Evolutionary conservation across 2,113 vertebrate genomes (phyloP), one percentile per base, ranked within the genome.

Genomic region (Rhabdomys dilectus): DNA sequence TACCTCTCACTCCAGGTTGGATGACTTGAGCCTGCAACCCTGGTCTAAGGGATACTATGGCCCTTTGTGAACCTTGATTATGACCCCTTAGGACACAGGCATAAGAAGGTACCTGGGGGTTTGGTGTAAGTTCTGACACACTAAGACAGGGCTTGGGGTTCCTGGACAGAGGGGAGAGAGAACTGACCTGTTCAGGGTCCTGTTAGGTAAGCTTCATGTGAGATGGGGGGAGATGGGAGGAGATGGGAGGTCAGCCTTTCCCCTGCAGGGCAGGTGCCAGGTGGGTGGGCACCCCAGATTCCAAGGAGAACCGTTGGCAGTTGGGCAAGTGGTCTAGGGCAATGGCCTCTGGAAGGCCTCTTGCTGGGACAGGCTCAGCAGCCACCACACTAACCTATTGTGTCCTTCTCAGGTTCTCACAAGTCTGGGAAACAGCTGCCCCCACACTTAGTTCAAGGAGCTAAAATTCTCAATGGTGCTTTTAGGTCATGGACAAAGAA

Each of bases 401-500:
- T 85, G 80, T 89, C 97, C 88, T 98, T 17, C 31, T 93, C 81
- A 99, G 99, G 99, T 98, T 99, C 99, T 98, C 99, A 99, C 98
- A 99, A 99, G 98, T 98, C 99, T 96, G 99, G 99, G 93, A 99
- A 99, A 96, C 99, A 99, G 88, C 99, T 99, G 96, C 98, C 99
- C 70, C 98, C 99, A 58, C 99, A 99, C 97, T 98, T 99, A 98
- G 99, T 99, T 88, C 99, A 99, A 56, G 99, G 99, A 98, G 99
- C 99, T 98, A 99, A 99, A 99, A 99, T 99, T 98, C 99, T 99
- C 97, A 99, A 99, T 51, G 99, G 99, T 98, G 99, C 99, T 97
- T 99, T 99, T 98, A 99, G 99, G 98, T 99, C 99, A 6, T 99
- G 99, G 99, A 99, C 99, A 68, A 99, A 99, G 98, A 99, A 99